These are phyloP conservation scores for Leptatherina wallacei DNA, from an alignment of 2,797 vertebrate genomes.

Conservation along the genomic window DNA sequence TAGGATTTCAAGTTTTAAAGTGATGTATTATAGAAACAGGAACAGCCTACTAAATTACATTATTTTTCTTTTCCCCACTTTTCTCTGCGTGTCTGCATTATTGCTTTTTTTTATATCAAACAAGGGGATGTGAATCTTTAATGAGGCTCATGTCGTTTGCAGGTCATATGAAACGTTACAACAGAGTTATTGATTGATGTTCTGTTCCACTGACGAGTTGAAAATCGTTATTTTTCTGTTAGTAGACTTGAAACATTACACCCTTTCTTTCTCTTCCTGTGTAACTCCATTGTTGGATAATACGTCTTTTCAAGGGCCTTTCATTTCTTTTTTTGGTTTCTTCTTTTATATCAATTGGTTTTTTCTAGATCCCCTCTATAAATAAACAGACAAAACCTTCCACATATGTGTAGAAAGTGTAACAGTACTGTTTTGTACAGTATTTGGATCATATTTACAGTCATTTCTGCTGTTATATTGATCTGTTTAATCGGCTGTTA, in stretches of 20 bases:
- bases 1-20: constrained; percentile 6
- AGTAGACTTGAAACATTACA: constrained; percentile 45
- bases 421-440: not conserved
- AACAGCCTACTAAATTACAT: not conserved
- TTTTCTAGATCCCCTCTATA: not conserved
- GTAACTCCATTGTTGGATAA: constrained; percentile 19
- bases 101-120: not conserved
- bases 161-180: constrained; percentile 49
- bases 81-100: not conserved
- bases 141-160: constrained; percentile 33
- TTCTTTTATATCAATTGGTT: not conserved
- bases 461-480: not conserved
- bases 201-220: constrained; percentile 22
- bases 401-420: not conserved
- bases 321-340: not conserved
- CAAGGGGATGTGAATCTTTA: constrained; percentile 24
- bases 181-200: constrained; percentile 47
- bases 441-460: not conserved
- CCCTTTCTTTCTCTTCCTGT: constrained; percentile 15
- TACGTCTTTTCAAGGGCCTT: not conserved
- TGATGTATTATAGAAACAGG: not conserved
- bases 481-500: not conserved
- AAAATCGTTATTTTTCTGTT: constrained; percentile 46
- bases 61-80: not conserved
- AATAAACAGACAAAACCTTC: not conserved